Percentiles rank a stretch among this genome's conserved stretches.
phyloP scores from a whole-genome alignment of 2,888 invertebrate genomes.

The Rhorus exstirpatorius region DNA sequence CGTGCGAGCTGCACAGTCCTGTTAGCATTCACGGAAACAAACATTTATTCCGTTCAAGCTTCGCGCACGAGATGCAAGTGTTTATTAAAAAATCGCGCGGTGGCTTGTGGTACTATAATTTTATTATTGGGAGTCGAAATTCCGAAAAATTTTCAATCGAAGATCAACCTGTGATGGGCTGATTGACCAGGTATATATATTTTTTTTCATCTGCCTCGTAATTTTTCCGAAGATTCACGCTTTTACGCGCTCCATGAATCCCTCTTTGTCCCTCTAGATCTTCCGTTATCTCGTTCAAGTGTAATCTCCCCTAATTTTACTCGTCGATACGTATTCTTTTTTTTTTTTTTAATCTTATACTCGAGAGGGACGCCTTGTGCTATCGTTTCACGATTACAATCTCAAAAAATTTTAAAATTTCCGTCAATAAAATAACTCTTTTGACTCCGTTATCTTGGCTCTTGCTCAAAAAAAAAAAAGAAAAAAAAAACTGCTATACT shows the following conservation, averaged over 20 bases:
- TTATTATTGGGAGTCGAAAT: constrained; percentile 34
- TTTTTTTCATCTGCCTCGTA: constrained; percentile 10
- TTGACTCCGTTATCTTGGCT: not conserved
- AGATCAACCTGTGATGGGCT: constrained; percentile 58
- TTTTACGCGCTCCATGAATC: not conserved
- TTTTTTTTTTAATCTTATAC: too few relatives aligned
- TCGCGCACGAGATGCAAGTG: constrained; percentile 61
- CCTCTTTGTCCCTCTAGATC: constrained; percentile 6
- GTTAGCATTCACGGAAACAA: constrained; percentile 7
- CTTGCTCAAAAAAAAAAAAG: not conserved
- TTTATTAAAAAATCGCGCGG: constrained; percentile 48
- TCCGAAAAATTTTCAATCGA: constrained; percentile 42
- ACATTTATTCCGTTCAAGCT: not conserved
- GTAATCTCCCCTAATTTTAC: constrained; percentile 6
- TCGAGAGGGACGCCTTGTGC: too few relatives aligned
- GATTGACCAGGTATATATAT: constrained; percentile 52
- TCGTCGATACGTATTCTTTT: constrained; percentile 4
- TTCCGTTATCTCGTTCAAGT: constrained; percentile 22
- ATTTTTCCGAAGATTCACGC: not conserved
- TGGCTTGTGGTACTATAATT: constrained; percentile 46
- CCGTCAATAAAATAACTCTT: not conserved
- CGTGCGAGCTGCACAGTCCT: constrained; percentile 10
- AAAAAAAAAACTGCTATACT: not conserved
- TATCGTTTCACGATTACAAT: too few relatives aligned
- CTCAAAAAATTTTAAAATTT: too few relatives aligned